Evolutionary conservation across 2,797 vertebrate genomes (phyloP).

Genomic region (Acanthiza pusilla): DNA sequence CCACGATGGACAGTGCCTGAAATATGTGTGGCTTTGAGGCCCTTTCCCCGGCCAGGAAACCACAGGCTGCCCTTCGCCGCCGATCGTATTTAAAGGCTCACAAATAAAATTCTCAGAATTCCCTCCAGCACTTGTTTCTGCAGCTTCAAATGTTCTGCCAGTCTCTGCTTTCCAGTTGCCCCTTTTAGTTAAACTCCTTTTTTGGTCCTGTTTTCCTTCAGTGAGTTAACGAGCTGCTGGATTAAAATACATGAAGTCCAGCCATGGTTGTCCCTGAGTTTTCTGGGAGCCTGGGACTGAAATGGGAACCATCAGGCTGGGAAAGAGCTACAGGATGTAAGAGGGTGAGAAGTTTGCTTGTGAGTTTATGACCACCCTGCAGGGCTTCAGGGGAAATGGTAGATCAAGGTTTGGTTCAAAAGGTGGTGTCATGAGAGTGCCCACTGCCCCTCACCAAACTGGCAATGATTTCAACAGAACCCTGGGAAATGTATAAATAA

Average conservation of each 20-base stretch:
- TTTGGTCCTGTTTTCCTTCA: slow-evolving; percentile 64
- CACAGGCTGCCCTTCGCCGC: background rate
- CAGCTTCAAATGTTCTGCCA: slow-evolving; percentile 51
- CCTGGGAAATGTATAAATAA: background rate
- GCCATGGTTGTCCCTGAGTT: background rate
- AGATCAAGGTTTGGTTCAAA: background rate
- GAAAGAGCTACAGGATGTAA: background rate
- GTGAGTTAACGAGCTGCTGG: background rate
- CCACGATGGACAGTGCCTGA: background rate
- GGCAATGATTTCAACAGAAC: background rate
- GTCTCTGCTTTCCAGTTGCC: slow-evolving; percentile 57
- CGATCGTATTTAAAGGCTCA: background rate
- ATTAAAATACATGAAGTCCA: slow-evolving; percentile 33
- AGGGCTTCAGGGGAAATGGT: background rate
- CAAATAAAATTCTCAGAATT: slow-evolving; percentile 61
- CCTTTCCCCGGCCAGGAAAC: background rate
- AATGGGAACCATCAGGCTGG: background rate
- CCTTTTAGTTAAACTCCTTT: slow-evolving; percentile 64
- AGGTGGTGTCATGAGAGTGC: background rate
- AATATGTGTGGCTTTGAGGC: background rate
- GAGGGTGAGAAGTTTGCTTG: background rate
- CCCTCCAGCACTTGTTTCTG: slow-evolving; percentile 30
- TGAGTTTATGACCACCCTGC: background rate
- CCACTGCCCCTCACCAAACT: background rate
- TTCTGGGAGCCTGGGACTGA: background rate